Evolutionary conservation across 1,140 invertebrate genomes (phyloP).

Genomic region (Polypedilum vanderplanki): DNA sequence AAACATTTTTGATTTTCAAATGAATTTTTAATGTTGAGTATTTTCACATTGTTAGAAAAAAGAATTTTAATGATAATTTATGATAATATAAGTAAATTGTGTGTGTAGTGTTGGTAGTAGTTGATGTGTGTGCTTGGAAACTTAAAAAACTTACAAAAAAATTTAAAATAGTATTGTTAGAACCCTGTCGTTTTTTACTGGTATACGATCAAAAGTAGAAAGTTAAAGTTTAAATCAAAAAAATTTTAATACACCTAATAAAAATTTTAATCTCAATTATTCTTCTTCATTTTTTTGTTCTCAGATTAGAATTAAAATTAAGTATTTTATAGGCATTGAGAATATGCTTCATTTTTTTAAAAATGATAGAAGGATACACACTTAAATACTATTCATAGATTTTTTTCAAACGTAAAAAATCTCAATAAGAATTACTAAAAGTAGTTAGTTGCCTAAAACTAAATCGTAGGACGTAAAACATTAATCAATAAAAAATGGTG

Average conservation of each 20-base stretch:
- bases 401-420: neutral
- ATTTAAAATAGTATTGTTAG: neutral
- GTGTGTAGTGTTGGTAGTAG: too few species aligned
- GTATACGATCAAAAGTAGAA: neutral
- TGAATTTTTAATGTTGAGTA: too few species aligned
- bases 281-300: neutral
- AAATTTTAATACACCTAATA: neutral
- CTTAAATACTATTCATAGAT: too few species aligned
- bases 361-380: too few species aligned
- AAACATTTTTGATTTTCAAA: too few species aligned
- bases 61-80: too few species aligned
- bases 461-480: conserved; percentile 11
- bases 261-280: conserved; percentile 23
- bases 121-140: too few species aligned
- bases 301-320: conserved; percentile 2
- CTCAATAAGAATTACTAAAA: neutral
- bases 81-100: too few species aligned
- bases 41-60: too few species aligned
- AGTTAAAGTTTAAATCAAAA: neutral
- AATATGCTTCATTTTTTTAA: too few species aligned
- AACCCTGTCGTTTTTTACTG: conserved; percentile 24
- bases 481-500: neutral
- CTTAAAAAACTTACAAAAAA: too few species aligned
- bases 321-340: conserved; percentile 21
- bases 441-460: neutral